Conservation (phyloP, 2,888 invertebrate genomes). For the Idaea straminata region DNA sequence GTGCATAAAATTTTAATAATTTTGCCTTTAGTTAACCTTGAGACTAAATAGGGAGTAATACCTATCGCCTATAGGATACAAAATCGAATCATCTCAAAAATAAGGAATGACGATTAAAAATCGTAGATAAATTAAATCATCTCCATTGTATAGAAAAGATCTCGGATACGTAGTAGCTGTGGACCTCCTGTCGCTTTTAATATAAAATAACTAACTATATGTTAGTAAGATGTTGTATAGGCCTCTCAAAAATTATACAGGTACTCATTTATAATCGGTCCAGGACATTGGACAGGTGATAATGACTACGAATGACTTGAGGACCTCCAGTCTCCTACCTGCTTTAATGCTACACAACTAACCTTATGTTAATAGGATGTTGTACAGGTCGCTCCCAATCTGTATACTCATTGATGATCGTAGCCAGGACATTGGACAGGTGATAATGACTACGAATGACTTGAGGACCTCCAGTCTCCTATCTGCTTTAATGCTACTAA, state of each 20-base stretch:
- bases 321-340: constrained; percentile 92
- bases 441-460: constrained; percentile 93
- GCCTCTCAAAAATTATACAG: constrained; percentile 93
- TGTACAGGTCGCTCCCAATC: constrained; percentile 96
- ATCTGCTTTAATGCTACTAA: constrained; percentile 75
- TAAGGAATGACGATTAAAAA: no score
- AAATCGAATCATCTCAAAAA: no score
- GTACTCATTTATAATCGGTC: no score
- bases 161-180: constrained; percentile 87
- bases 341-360: constrained; percentile 43
- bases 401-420: constrained; percentile 97
- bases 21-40: no score
- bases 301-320: constrained; percentile 92
- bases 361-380: constrained; percentile 92
- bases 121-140: no score
- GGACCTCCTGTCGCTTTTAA: constrained; percentile 86
- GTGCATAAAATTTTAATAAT: no score
- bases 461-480: constrained; percentile 93
- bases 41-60: no score
- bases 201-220: constrained; percentile 78
- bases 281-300: constrained; percentile 94
- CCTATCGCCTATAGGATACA: no score
- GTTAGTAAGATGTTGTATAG: constrained; percentile 93
- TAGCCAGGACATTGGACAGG: constrained; percentile 95
- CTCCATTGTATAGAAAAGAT: no score